Evolutionary conservation across 2,888 invertebrate species (phyloP), one percentile per base, ranked within the genome.

Genomic region (Coenonympha arcania): DNA sequence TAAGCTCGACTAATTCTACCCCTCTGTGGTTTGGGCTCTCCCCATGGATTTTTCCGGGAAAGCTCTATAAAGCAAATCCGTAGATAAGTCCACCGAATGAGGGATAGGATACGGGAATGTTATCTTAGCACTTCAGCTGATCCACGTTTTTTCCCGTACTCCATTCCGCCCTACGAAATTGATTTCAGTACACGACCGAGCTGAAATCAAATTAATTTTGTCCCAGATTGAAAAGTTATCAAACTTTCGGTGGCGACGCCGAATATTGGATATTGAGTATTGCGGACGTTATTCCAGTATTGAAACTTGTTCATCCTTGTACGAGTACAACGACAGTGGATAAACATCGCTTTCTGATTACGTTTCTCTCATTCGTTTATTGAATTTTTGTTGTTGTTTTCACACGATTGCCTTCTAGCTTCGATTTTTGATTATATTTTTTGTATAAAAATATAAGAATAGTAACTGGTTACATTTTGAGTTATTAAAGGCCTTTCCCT

Each of bases 201-300:
- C 67, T 70, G 70, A 73, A 44, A 71, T 71, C 69, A 65, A 73
- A 75, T 76, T 76, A 74, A 73, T 71, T 71, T 61, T 60, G 61
- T 57, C 59, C 58, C 57, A 71, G 71, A 78, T 78, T 76, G 72
- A 74, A 80, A 76, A 71, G 66, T 73, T 71, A 59, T 57, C 49
- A 57, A 39, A 43, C 40, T 33, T 24, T 26, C 26, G 28, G 15
- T 47, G 54, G 44, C 45, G 45, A 39, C 48, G 34, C 50, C 41
- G 52, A 57, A 50, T 57, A 54, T 54, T 55, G 46, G 31, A 48
- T 50, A 54, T 45, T 48, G 31, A 26, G 42, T 46, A 19, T 22
- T 46, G 37, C 18, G 11, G 33, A 42, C 24, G 15, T 13, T 31
- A 13, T 22, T 39, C 8, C 22, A 39, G 13, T 22, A 43, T 20